Base-by-base conservation (phyloP, 1,140 invertebrate species). In the Drosophila yakuba region DNA sequence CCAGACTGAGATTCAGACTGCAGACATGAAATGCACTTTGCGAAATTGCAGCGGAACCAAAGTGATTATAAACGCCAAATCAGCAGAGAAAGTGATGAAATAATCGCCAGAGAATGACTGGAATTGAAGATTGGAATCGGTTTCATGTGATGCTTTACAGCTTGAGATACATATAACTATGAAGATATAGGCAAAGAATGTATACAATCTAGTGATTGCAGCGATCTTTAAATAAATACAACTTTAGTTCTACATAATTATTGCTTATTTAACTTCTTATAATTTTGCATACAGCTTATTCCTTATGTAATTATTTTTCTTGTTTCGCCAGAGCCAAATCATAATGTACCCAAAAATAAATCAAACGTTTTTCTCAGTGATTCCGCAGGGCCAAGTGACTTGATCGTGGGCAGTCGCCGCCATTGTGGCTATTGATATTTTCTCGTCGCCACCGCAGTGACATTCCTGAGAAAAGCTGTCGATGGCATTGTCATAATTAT, bases 401-500 rank as follows among this genome's bases (percentile, higher is more conserved):
- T 12, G 72, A 80, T 85, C 69, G 78, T 86, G 78, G 78, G 78
- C 61, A 80, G 60, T 60, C 43, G 60, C 75, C 79, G 75, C 79
- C 79, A 68, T 73, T 68, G 82, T 76, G 78, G 78, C 78, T 86
- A 66, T 47, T 54, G 10, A 56, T 50, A 23, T 63, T 41, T 45
- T 67, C 44, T 64, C 17, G 52, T n/a, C n/a, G 41, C 32, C 36
- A 36, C 45, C 48, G 73, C 73, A 36, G 59, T 71, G 76, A 68
- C 80, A 88, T 89, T 89, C 83, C 84, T 63, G 50, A 64, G 54
- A 58, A 62, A 32, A 38, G 45, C 61, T 50, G 55, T 76, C 73
- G 62, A 39, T 20, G 73, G 71, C 72, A 62, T 80, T 89, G 84
- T 89, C 84, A 89, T 80, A 88, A 80, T 89, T 84, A 89, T 88